Evolutionary conservation across 1,140 invertebrate species (phyloP).

Genomic region (Planococcus citri): DNA sequence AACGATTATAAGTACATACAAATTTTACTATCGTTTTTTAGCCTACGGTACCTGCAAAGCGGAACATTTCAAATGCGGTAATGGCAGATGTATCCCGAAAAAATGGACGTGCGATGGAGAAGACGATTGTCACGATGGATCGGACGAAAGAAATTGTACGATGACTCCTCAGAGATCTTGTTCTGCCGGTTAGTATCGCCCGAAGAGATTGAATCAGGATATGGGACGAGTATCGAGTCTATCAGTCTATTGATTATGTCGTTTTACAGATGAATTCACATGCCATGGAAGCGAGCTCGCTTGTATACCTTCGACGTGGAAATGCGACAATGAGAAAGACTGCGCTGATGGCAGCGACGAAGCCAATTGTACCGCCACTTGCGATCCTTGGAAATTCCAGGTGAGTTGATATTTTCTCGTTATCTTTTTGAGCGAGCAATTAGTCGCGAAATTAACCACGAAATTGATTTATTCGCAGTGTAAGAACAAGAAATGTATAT

Average conservation of each 20-base stretch:
- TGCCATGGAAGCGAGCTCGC: conserved; percentile 32
- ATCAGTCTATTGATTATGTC: background rate
- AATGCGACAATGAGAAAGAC: conserved; percentile 56
- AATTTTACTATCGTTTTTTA: conserved; percentile 34
- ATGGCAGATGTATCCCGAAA: conserved; percentile 26
- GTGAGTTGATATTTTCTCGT: background rate
- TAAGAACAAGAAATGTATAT: conserved; percentile 48
- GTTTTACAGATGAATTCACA: conserved; percentile 37
- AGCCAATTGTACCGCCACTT: conserved; percentile 13
- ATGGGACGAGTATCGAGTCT: no score
- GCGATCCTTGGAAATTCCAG: background rate
- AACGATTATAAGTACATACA: conserved; percentile 37
- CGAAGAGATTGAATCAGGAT: conserved; percentile 36
- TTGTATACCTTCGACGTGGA: conserved; percentile 60
- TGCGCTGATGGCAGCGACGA: conserved; percentile 53
- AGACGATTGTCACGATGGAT: conserved; percentile 32
- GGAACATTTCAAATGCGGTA: conserved; percentile 30
- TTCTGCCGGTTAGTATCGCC: conserved; percentile 34
- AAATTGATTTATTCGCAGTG: background rate
- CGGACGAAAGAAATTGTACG: conserved; percentile 30
- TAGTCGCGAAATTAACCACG: no score
- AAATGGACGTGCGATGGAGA: conserved; percentile 25
- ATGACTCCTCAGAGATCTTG: conserved; percentile 33
- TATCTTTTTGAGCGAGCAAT: no score
- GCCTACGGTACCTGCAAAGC: conserved; percentile 29